Conservation (phyloP, 2,797 vertebrate species). For the Melopsittacus undulatus region DNA sequence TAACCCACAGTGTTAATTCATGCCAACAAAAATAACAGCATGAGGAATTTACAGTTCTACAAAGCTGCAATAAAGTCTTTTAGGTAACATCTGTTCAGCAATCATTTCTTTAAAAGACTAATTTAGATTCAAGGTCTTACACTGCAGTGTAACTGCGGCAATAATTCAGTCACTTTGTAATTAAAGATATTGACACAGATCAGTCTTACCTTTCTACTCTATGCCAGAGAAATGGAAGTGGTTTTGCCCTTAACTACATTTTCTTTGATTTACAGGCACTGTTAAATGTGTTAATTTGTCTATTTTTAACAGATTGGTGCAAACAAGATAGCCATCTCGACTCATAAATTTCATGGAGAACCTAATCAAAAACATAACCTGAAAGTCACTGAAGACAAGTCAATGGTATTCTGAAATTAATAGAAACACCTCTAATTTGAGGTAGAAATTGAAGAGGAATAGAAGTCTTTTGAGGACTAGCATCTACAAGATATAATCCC, state of each 20-base stretch:
- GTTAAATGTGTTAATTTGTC: slow-evolving; percentile 40
- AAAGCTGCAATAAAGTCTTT: slow-evolving; percentile 70
- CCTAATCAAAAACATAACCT: neutral
- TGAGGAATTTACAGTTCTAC: slow-evolving; percentile 75
- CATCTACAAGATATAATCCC: neutral
- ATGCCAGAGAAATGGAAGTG: slow-evolving; percentile 58
- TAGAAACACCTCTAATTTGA: neutral
- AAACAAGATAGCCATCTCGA: slow-evolving; percentile 23
- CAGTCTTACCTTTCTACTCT: slow-evolving; percentile 42
- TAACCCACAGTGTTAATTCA: slow-evolving; percentile 74
- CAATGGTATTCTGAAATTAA: neutral
- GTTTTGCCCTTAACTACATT: slow-evolving; percentile 47
- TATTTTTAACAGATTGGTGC: slow-evolving; percentile 33
- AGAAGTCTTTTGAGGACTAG: neutral
- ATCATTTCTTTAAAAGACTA: slow-evolving; percentile 74
- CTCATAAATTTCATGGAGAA: slow-evolving; percentile 9
- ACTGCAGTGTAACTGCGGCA: slow-evolving; percentile 60
- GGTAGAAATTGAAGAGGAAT: neutral
- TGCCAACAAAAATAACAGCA: slow-evolving; percentile 77
- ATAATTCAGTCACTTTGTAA: slow-evolving; percentile 74
- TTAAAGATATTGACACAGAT: slow-evolving; percentile 74
- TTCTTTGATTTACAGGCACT: slow-evolving; percentile 55
- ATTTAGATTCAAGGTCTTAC: slow-evolving; percentile 75
- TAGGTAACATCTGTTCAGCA: slow-evolving; percentile 77
- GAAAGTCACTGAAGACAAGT: neutral